Base-by-base conservation (phyloP, 2,113 vertebrate genomes). In the Micronycteris hirsuta region DNA sequence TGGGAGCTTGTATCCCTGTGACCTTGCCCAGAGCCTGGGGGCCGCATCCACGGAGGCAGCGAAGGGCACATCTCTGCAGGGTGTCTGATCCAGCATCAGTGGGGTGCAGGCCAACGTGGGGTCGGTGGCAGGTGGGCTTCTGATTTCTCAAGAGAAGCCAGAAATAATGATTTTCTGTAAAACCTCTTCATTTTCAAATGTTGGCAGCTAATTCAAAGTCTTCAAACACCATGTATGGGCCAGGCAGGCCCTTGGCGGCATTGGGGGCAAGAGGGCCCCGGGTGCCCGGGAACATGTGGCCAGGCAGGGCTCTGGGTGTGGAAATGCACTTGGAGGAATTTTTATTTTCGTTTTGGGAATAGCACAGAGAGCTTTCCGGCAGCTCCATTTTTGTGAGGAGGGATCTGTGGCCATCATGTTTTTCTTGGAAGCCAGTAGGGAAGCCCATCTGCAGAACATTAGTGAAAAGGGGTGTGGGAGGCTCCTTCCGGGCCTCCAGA, bases 401-500 rank as follows among this genome's bases (percentile, higher is more conserved):
- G 97, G 95, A 95, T 97, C 96, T 96, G 96, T 0, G 1, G 97
- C 94, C 28, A n/a, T 86, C 71, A 86, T 98, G 95, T 97, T 98
- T 97, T 97, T 98, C 97, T 98, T 98, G 98, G 98, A 98, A 97
- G 92, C 97, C 36, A 17, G 94, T 22, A 68, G 93, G 71, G 95
- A 98, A 91, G 96, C 93, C 94, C 98, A 98, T 98, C 97, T 98
- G 98, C 88, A 98, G 97, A 96, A 92, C 97, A 89, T 97, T 98
- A 98, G 91, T 33, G 3, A 73, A 74, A 41, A 47, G 13, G 33
- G 38, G 19, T 68, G 15, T 5, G 16, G 61, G 76, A 54, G 82
- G 84, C 80, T 78, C 71, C 89, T 90, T 95, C 96, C 97, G 88
- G 95, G 93, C 97, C 67, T 36, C 84, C 90, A 58, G 52, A 95